A percentile compares a stretch with the other conserved stretches of the same genome.
These are phyloP conservation scores for Orgyia antiqua DNA, from an alignment of 2,888 invertebrate species.

Conservation along the genomic window DNA sequence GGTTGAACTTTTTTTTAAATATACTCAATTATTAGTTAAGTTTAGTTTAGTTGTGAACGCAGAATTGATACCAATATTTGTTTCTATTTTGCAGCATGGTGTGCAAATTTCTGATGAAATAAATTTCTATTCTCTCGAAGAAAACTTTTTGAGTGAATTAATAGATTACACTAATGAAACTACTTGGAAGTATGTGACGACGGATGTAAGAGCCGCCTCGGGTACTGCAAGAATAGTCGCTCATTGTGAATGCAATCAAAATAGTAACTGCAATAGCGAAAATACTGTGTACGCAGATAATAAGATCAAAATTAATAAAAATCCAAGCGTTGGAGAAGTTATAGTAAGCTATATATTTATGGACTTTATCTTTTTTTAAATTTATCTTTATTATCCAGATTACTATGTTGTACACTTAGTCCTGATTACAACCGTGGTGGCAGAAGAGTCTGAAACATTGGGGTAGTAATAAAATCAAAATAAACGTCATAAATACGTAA, in stretches of 20 bases:
- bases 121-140: slow-evolving; percentile 46
- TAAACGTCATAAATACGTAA: no score
- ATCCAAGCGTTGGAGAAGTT: slow-evolving; percentile 28
- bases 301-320: slow-evolving; percentile 33
- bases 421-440: no score
- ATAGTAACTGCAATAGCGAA: slow-evolving; percentile 33
- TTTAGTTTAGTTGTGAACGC: no score
- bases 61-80: no score
- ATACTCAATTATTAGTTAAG: background rate
- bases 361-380: no score
- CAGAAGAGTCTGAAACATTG: no score
- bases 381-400: no score
- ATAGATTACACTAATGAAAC: slow-evolving; percentile 51
- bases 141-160: slow-evolving; percentile 49
- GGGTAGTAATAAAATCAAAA: no score
- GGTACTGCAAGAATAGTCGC: slow-evolving; percentile 46
- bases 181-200: slow-evolving; percentile 34
- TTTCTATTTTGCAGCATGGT: slow-evolving; percentile 39
- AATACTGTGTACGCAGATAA: slow-evolving; percentile 42
- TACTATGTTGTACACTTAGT: no score
- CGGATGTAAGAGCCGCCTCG: slow-evolving; percentile 24
- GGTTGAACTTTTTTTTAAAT: no score
- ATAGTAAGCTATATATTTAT: slow-evolving; percentile 23
- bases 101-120: slow-evolving; percentile 34
- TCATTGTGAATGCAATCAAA: slow-evolving; percentile 39